Conservation (phyloP, 2,888 invertebrate species). For the Conchocele bisecta region DNA sequence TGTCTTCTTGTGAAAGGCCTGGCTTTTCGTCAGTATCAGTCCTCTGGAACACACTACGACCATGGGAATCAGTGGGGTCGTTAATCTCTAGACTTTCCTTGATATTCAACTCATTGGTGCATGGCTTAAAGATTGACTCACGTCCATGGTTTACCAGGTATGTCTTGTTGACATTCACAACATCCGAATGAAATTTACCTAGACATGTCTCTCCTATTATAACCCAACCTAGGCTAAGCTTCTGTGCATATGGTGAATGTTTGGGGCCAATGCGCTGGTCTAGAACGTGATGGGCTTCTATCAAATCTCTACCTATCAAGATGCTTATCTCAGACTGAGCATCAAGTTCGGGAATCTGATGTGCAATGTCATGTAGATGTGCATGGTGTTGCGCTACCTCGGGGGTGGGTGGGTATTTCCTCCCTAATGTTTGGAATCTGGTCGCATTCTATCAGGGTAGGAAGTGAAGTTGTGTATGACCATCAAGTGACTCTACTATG, state of each 20-base stretch:
- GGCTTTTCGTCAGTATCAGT: background rate
- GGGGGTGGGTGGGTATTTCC: slow-evolving; percentile 47
- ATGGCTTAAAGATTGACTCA: no score
- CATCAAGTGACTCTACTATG: slow-evolving; percentile 30
- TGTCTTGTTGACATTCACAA: no score
- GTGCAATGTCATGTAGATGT: slow-evolving; percentile 25
- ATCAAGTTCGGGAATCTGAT: slow-evolving; percentile 15
- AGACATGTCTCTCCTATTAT: no score
- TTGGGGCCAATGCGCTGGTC: no score
- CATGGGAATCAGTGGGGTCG: no score
- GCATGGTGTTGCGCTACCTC: slow-evolving; percentile 20
- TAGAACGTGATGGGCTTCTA: no score
- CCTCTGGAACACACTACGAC: background rate
- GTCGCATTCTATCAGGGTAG: slow-evolving; percentile 31
- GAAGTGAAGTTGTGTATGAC: slow-evolving; percentile 13
- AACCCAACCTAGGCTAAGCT: no score
- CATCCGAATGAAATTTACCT: no score
- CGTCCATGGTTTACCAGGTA: no score
- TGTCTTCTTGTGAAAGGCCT: background rate
- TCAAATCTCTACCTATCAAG: slow-evolving; percentile 33
- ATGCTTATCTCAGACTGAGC: slow-evolving; percentile 26
- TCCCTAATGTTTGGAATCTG: slow-evolving; percentile 29
- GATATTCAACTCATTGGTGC: no score
- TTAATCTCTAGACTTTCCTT: no score
- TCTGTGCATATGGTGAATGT: no score